A percentile compares a stretch with the other conserved stretches of the same genome.
phyloP scores from a whole-genome alignment of 2,797 vertebrate species.

The Falco columbarius region DNA sequence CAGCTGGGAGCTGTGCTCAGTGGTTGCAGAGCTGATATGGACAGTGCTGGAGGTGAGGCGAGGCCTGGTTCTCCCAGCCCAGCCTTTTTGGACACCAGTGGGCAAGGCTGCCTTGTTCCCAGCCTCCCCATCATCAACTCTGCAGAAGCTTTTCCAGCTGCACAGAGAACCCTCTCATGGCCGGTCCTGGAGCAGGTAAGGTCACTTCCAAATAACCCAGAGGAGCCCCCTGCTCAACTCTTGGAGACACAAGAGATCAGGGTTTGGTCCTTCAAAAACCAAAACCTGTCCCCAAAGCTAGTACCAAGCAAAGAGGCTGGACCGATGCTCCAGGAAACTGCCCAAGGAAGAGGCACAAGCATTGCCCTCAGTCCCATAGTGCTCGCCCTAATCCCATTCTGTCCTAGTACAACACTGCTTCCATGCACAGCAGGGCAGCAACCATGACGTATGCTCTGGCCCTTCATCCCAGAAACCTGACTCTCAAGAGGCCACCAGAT shows the following conservation, averaged over 20 bases:
- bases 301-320: not conserved
- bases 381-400: not conserved
- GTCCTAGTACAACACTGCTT: not conserved
- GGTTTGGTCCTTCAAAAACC: not conserved
- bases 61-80: not conserved
- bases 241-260: not conserved
- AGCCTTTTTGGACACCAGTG: not conserved
- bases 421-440: fast-evolving
- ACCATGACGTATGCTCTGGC: fast-evolving
- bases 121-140: not conserved
- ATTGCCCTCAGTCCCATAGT: not conserved
- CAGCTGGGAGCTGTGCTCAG: not conserved
- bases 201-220: not conserved
- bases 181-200: not conserved
- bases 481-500: not conserved
- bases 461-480: fast-evolving
- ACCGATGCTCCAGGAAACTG: not conserved
- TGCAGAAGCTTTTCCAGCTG: not conserved
- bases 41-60: not conserved
- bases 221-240: not conserved
- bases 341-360: not conserved
- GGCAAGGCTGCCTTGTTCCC: not conserved
- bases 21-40: not conserved
- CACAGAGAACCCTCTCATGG: not conserved
- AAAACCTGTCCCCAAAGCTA: not conserved